Base-by-base conservation (phyloP, 2,888 invertebrate species). In the Patella pellucida region DNA sequence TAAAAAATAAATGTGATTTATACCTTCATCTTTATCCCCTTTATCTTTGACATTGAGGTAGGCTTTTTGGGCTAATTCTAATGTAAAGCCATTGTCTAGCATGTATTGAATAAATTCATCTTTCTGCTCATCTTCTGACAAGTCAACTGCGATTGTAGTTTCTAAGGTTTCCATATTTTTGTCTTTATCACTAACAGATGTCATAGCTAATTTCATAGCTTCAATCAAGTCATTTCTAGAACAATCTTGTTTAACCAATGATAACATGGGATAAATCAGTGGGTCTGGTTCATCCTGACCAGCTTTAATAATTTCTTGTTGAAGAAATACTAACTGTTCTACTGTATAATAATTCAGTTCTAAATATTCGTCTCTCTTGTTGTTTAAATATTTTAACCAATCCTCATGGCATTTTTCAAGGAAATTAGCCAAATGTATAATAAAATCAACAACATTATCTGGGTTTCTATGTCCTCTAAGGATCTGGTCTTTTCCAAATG, bases 271-370 rank as follows among this genome's bases (percentile, higher is more conserved):
- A 73, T 83, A 85, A 19, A 85, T 78, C 19, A 71, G 75, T n/a
- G 73, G 54, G 2, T 77, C 79, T 2, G 77, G 79, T 1, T 78
- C 69, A 15, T 77, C 71, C 1, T 77, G 77, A 5, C 84, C 82
- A 11, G 82, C 16, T 72, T 81, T 83, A 23, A 85, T 81, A 50
- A 88, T 69, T 68, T 87, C 83, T 71, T 79, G 76, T 69, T 88
- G 84, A 16, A 89, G 82, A 41, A 86, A 83, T 7, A 89, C 86
- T n/a, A 89, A 78, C 79, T 89, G 88, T 67, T 85, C 85, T 11
- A 86, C 85, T 11, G 86, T 86, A 80, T 81, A 88, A 77, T 82
- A 81, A 76, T 89, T 89, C 71, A 89, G 81, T n/a, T 81, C 80
- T 14, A 77, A 75, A 69, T 80, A 85, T 15, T 81, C 68, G 12